Evolutionary conservation across 2,797 vertebrate genomes (phyloP), one percentile per base, ranked within the genome.

Genomic region (Amblyraja radiata): DNA sequence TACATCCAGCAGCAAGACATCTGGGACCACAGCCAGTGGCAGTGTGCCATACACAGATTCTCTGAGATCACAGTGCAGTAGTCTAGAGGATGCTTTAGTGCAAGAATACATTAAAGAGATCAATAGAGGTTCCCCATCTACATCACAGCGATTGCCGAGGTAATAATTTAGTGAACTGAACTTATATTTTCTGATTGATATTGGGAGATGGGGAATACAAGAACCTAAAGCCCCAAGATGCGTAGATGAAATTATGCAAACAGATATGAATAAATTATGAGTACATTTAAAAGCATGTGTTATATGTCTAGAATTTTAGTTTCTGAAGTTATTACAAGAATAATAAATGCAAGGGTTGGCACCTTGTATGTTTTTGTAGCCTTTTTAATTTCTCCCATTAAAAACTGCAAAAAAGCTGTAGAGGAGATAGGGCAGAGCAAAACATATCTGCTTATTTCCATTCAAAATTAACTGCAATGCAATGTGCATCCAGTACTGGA

Each of bases 81-180:
- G 68, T 93, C 68, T 93, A 28, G 93, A 94, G 68, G 32, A 86
- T 93, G 2, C 46, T 71, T 93, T 93, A 93, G 93, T 90, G 88
- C 94, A 94, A 93, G 94, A 93, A 93, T 93, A 90, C 84, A 25
- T 93, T 91, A 93, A 93, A 84, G 93, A 94, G 93, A 71, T 93
- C 93, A 93, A 23, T 79, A 93, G 73, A 94, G 88, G 71, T 93
- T 32, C 84, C 32, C 36, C 39, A 68, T 94, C 93, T 93, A 23
- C 93, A 46, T 93, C 23, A 0, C 25, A 16, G 32, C 1, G 63
- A 93, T 93, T 94, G 54, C 80, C 93, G 93, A 93, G 93, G 93
- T 93, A 95, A 94, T 54, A 78, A 36, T 25, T 93, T 77, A 46
- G 13, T 88, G 28, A 32, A 77, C 14, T 90, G 6, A 93, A 61